Base-by-base conservation (phyloP, 2,888 invertebrate genomes). In the Dinocampus coccinellae region DNA sequence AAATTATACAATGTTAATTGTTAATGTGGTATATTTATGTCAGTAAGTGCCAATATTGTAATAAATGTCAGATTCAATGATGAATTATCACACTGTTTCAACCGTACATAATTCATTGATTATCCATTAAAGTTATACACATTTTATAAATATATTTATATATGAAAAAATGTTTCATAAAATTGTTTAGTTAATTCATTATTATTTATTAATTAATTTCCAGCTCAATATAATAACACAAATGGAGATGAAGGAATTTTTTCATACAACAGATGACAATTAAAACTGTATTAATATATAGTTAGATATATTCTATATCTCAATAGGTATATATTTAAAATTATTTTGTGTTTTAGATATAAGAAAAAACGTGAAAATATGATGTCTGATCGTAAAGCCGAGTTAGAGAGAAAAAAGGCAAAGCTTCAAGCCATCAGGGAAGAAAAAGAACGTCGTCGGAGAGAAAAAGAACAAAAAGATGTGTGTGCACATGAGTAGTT, bases 381-480 rank as follows among this genome's bases (percentile, higher is more conserved):
- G 84, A 95, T 95, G 95, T 92, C 94, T 66, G 97, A 97, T 89
- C 92, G 97, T 75, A 96, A 95, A 88, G 96, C 95, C n/a, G 97
- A 97, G 89, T 88, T 97, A 82, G 97, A 97, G 89, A 91, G 96
- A 74, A 97, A 97, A 88, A 96, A 96, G 87, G 96, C 95, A 26
- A 96, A 96, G 89, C 91, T 97, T 79, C 95, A 96, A 85, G 95
- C 95, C 24, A 90, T 97, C 69, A 90, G 96, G 1, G 96, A 97
- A 80, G 96, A 97, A 87, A 97, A 97, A 84, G 96, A 96, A 87
- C 91, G 95, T 9, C 91, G 95, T 73, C 90, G 94, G 61, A 90
- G 93, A 72, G 96, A 96, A 88, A 96, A 95, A 83, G 96, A 96
- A 88, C 92, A 93, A 83, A 95, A 95, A 89, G 95, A 95, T 91